phyloP scores from a whole-genome alignment of 2,888 invertebrate species.

The Chaitophorus viminalis region DNA sequence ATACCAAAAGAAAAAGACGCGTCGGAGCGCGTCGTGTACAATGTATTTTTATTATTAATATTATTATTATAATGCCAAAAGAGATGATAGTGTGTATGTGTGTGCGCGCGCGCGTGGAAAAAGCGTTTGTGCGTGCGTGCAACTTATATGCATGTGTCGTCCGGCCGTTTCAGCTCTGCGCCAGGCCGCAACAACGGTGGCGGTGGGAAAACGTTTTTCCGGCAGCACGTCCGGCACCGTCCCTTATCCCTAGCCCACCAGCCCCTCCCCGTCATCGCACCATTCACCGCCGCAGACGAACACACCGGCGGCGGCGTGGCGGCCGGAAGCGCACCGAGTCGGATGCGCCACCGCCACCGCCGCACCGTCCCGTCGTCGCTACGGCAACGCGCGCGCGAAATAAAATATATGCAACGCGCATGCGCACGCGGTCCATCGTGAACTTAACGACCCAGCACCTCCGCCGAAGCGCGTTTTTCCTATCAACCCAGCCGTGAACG shows the following conservation, averaged over 20 bases:
- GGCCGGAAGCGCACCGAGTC: background rate
- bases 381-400: constrained; percentile 48
- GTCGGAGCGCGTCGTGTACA: too few relatives aligned
- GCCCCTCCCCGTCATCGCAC: background rate
- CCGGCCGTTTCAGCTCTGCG: constrained; percentile 46
- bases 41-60: too few relatives aligned
- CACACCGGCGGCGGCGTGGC: background rate
- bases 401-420: background rate
- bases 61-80: too few relatives aligned
- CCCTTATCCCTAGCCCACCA: background rate
- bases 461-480: background rate
- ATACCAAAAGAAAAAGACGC: too few relatives aligned
- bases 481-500: background rate
- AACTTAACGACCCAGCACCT: constrained; percentile 57
- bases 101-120: background rate
- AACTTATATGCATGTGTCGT: background rate
- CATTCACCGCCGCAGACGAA: background rate
- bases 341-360: constrained; percentile 3
- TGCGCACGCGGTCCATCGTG: background rate
- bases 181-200: constrained; percentile 44
- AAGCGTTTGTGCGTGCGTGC: background rate
- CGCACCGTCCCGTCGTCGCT: constrained; percentile 12
- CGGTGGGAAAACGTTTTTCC: constrained; percentile 58
- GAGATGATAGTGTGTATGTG: background rate
- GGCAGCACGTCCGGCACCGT: constrained; percentile 39